Percentiles rank a stretch among this genome's conserved stretches.
Conservation (phyloP, 2,888 invertebrate species). For the Podabrus alpinus region DNA sequence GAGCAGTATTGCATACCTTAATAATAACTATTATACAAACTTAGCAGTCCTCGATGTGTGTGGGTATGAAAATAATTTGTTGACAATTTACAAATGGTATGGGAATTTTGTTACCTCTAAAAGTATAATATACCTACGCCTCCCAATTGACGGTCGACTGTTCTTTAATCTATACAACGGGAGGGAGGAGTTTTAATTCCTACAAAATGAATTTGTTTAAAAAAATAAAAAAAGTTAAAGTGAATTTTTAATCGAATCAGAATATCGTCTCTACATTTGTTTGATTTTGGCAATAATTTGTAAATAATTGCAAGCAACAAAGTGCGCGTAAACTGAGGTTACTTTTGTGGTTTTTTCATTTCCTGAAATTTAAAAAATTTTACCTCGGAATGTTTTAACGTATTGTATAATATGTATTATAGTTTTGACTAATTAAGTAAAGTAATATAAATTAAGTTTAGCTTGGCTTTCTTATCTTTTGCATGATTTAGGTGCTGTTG, state of each 20-base stretch:
- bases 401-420: background rate
- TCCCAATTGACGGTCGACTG: background rate
- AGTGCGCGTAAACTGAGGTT: background rate
- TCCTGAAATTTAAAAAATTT: background rate
- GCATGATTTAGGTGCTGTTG: constrained; percentile 31
- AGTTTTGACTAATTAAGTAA: constrained; percentile 8
- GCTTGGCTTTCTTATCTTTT: constrained; percentile 21
- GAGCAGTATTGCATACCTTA: too few species aligned
- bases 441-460: constrained; percentile 7
- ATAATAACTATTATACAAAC: too few species aligned
- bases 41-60: background rate
- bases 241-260: background rate
- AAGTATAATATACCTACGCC: background rate
- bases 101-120: background rate
- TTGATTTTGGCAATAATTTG: background rate
- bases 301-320: background rate
- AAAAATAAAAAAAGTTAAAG: too few species aligned
- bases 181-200: too few species aligned
- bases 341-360: background rate
- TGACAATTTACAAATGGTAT: background rate
- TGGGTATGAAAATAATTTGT: background rate
- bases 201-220: too few species aligned
- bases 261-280: background rate
- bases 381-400: background rate
- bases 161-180: background rate